These are phyloP conservation scores for Eucera pruinosa DNA, from an alignment of 2,888 invertebrate genomes.

Conservation along the genomic window DNA sequence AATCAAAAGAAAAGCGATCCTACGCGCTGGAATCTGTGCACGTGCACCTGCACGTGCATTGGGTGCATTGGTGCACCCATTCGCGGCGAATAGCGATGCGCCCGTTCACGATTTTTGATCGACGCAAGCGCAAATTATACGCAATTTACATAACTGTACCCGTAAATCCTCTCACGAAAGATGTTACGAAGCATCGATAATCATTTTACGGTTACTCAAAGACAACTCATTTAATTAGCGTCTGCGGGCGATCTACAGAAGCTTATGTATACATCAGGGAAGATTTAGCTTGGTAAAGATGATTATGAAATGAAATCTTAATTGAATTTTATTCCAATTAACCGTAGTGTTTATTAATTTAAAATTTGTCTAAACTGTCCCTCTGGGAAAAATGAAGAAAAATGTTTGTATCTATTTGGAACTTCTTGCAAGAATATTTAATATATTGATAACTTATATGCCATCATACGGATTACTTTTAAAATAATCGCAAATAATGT, in stretches of 20 bases:
- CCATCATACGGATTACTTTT: too few species aligned
- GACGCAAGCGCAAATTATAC: slow-evolving; percentile 30
- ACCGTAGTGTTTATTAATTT: too few species aligned
- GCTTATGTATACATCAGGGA: too few species aligned
- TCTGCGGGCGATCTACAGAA: neutral
- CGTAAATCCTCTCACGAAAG: slow-evolving; percentile 24
- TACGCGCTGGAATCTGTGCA: slow-evolving; percentile 47
- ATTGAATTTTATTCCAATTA: too few species aligned
- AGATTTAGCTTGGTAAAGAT: neutral
- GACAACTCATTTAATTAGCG: slow-evolving; percentile 20
- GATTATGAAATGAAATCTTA: too few species aligned
- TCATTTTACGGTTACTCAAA: slow-evolving; percentile 14
- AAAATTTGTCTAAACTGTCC: too few species aligned
- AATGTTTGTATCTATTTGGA: too few species aligned
- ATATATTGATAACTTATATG: too few species aligned
- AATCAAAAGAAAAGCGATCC: slow-evolving; percentile 60
- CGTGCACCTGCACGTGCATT: slow-evolving; percentile 56
- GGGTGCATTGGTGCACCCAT: slow-evolving; percentile 17
- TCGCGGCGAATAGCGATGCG: too few species aligned
- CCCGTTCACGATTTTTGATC: slow-evolving; percentile 48
- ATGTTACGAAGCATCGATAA: slow-evolving; percentile 10
- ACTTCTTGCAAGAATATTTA: too few species aligned
- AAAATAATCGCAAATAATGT: too few species aligned
- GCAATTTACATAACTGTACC: slow-evolving; percentile 36
- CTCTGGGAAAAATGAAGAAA: too few species aligned